These are phyloP conservation scores for Linyphia triangularis DNA, from an alignment of 2,888 invertebrate genomes.

Conservation along the genomic window DNA sequence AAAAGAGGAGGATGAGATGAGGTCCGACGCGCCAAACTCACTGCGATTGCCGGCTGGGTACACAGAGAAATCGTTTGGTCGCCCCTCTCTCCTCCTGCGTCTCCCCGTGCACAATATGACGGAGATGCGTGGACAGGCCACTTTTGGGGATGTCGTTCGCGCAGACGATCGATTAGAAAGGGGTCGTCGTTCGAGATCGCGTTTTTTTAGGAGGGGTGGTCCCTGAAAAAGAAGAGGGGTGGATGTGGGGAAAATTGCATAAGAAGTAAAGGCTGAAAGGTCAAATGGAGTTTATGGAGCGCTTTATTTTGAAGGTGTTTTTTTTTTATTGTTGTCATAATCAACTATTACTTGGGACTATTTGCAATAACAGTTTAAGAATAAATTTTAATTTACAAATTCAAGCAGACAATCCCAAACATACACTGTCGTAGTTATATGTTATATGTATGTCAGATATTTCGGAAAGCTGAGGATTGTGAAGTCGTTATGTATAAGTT, in stretches of 20 bases:
- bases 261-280: not conserved
- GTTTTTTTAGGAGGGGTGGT: slow-evolving; percentile 20
- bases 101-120: slow-evolving; percentile 39
- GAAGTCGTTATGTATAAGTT: too few species aligned
- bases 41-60: slow-evolving; percentile 34
- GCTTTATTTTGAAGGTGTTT: too few species aligned
- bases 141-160: not conserved
- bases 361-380: too few species aligned
- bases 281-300: too few species aligned
- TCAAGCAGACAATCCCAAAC: too few species aligned
- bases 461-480: too few species aligned
- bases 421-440: too few species aligned
- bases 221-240: not conserved
- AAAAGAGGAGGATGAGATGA: slow-evolving; percentile 37
- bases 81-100: not conserved
- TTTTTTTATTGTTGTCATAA: too few species aligned
- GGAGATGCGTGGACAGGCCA: slow-evolving; percentile 43
- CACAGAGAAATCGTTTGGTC: slow-evolving; percentile 23
- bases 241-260: not conserved
- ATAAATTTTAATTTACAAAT: too few species aligned
- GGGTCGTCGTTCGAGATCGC: slow-evolving; percentile 3
- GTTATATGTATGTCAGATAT: too few species aligned
- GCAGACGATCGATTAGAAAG: slow-evolving; percentile 47
- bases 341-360: too few species aligned
- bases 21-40: slow-evolving; percentile 18